Evolutionary conservation across 2,113 vertebrate species (phyloP).

Genomic region (Macquaria ambigua): DNA sequence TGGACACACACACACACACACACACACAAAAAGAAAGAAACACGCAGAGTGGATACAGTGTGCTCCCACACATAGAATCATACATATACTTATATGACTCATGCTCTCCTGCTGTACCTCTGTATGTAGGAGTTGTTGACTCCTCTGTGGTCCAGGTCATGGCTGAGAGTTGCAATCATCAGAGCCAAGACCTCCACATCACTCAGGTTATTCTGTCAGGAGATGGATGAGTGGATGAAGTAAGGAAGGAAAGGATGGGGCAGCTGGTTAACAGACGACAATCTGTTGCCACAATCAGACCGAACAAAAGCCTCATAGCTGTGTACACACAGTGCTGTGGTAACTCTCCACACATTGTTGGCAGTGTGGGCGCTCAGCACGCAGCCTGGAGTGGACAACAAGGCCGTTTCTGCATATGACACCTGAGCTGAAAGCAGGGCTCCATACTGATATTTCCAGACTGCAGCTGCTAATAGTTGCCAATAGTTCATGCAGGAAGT

Average conservation of each 20-base stretch:
- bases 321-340: neutral
- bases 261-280: conserved; percentile 13
- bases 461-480: neutral
- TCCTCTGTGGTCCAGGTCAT: conserved; percentile 97
- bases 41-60: neutral
- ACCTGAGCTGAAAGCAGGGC: neutral
- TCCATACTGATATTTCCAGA: neutral
- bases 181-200: conserved; percentile 93
- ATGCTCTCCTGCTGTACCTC: conserved; percentile 81
- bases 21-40: conserved; percentile 18
- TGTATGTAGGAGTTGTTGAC: conserved; percentile 99
- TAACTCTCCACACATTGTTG: neutral
- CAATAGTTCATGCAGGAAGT: neutral
- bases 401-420: neutral
- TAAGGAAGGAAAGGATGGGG: neutral
- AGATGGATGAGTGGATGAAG: neutral
- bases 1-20: conserved; percentile 70
- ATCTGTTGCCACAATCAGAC: neutral
- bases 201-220: conserved; percentile 87
- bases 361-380: conserved; percentile 10
- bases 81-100: conserved; percentile 23
- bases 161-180: conserved; percentile 96
- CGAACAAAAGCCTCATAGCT: conserved; percentile 6
- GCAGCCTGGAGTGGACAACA: neutral
- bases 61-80: conserved; percentile 29